These are phyloP conservation scores for Lepisosteus oculatus DNA, from an alignment of 2,113 vertebrate species.

Conservation along the genomic window DNA sequence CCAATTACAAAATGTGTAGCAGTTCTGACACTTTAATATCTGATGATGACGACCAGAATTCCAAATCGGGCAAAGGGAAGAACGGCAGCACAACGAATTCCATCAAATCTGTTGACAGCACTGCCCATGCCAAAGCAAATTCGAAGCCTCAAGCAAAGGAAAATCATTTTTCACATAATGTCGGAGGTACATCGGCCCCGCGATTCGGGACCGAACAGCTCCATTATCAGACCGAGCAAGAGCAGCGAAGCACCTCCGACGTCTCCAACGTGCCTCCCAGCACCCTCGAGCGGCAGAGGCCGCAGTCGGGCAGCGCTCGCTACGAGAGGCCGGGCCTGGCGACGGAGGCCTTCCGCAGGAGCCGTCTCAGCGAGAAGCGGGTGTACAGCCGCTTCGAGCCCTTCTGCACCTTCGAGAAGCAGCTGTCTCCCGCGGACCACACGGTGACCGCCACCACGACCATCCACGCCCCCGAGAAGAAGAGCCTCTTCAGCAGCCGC, in stretches of 20 bases:
- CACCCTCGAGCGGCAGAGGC: slow-evolving; percentile 15
- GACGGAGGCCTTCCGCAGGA: slow-evolving; percentile 44
- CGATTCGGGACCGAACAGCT: slow-evolving; percentile 79
- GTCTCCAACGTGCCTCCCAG: background rate
- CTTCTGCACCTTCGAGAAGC: slow-evolving; percentile 71
- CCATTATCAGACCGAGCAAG: slow-evolving; percentile 55
- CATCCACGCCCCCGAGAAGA: slow-evolving; percentile 60
- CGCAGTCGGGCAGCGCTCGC: slow-evolving; percentile 12
- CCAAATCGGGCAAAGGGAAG: slow-evolving; percentile 50
- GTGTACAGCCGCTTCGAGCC: slow-evolving; percentile 85
- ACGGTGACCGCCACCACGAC: background rate
- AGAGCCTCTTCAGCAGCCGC: slow-evolving; percentile 47
- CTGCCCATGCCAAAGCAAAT: slow-evolving; percentile 27
- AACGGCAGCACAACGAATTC: slow-evolving; percentile 40
- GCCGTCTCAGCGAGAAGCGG: slow-evolving; percentile 58
- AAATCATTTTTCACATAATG: slow-evolving; percentile 48
- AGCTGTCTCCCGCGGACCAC: slow-evolving; percentile 27
- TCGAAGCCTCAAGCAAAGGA: slow-evolving; percentile 30
- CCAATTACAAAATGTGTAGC: slow-evolving; percentile 68
- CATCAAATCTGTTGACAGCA: slow-evolving; percentile 33
- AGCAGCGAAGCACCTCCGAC: slow-evolving; percentile 15
- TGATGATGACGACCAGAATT: slow-evolving; percentile 67
- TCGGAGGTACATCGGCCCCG: slow-evolving; percentile 71
- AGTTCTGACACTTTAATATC: slow-evolving; percentile 81
- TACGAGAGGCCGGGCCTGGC: slow-evolving; percentile 37